These are phyloP conservation scores for Hirtodrosophila cameraria DNA, from an alignment of 2,888 invertebrate species.

Conservation along the genomic window DNA sequence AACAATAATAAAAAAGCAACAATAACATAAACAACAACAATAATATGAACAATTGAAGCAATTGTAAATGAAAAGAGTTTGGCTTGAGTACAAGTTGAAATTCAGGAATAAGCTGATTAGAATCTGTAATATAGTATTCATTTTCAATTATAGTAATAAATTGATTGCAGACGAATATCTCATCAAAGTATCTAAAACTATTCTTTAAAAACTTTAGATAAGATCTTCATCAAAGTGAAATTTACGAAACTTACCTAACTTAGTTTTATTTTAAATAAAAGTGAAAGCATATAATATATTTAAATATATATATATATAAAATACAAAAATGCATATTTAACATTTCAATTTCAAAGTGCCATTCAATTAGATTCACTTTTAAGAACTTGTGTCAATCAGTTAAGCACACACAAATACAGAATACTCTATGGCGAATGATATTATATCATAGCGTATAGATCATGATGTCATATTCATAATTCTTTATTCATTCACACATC, in stretches of 20 bases:
- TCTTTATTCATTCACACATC: constrained; percentile 8
- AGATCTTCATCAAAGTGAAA: too few relatives aligned
- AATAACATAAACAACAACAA: constrained; percentile 17
- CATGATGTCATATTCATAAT: constrained; percentile 38
- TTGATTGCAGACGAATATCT: too few relatives aligned
- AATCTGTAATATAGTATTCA: too few relatives aligned
- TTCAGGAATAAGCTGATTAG: constrained; percentile 8
- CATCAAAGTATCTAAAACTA: too few relatives aligned
- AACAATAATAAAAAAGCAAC: constrained; percentile 26
- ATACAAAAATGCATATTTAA: too few relatives aligned
- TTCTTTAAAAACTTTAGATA: too few relatives aligned
- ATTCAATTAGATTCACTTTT: constrained; percentile 3
- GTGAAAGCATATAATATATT: too few relatives aligned
- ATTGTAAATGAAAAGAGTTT: background rate
- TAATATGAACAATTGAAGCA: constrained; percentile 2
- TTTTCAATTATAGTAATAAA: too few relatives aligned
- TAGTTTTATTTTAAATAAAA: too few relatives aligned
- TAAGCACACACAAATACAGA: constrained; percentile 25
- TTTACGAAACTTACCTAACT: too few relatives aligned
- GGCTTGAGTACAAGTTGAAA: constrained; percentile 6
- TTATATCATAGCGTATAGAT: constrained; percentile 10
- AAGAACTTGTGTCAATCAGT: constrained; percentile 16
- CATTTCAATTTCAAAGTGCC: background rate
- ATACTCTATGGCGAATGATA: constrained; percentile 25
- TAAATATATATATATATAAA: too few relatives aligned